Conservation (phyloP, 2,797 vertebrate species). For the Margarornis squamiger region DNA sequence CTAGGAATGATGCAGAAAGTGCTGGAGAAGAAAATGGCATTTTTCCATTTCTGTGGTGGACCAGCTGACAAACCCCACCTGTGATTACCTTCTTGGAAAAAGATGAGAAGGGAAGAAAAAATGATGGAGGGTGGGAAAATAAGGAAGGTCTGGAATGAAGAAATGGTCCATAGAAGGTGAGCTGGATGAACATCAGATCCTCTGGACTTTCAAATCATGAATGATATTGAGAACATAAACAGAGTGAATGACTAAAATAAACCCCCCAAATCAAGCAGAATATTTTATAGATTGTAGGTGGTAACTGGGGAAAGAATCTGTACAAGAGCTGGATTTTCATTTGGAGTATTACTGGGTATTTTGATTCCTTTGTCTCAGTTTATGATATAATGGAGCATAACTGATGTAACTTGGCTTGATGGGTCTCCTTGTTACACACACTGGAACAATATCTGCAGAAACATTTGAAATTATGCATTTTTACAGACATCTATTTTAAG, state of each 20-base stretch:
- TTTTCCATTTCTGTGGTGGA: not conserved
- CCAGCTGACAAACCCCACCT: not conserved
- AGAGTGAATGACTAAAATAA: not conserved
- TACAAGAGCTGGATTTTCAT: not conserved
- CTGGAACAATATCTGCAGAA: conserved; percentile 36
- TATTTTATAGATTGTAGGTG: not conserved
- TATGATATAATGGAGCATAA: conserved; percentile 56
- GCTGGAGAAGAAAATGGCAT: not conserved
- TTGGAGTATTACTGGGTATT: not conserved
- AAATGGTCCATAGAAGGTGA: not conserved
- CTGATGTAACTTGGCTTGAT: conserved; percentile 32
- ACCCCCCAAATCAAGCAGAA: not conserved
- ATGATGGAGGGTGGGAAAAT: not conserved
- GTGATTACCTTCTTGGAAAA: not conserved
- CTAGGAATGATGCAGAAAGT: not conserved
- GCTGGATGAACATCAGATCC: not conserved
- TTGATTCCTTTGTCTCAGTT: conserved; percentile 29
- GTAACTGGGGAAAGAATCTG: not conserved
- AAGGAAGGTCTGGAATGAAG: not conserved
- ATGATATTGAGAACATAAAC: not conserved
- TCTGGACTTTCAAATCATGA: not conserved
- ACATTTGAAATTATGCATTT: conserved; percentile 31
- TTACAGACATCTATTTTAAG: conserved; percentile 61
- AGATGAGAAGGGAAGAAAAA: not conserved
- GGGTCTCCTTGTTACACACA: not conserved